A percentile compares a stretch with the other conserved stretches of the same genome.
Evolutionary conservation across 2,797 vertebrate genomes (phyloP).

Genomic region (Arctocebus calabarensis): DNA sequence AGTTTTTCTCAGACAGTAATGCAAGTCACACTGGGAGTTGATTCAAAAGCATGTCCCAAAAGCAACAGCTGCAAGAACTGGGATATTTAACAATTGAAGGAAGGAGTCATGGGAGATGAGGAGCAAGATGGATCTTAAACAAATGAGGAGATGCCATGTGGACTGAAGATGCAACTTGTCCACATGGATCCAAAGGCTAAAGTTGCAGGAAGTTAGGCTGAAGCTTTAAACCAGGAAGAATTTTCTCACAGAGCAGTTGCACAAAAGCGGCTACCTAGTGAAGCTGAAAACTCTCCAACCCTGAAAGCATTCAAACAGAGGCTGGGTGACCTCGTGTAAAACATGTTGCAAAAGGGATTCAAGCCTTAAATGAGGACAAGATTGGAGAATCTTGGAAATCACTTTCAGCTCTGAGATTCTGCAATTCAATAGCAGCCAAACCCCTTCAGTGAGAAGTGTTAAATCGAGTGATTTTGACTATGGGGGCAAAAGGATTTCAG

Average conservation of each 20-base stretch:
- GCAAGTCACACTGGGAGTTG: slow-evolving; percentile 20
- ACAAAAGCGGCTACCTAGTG: slow-evolving; percentile 6
- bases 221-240: background rate
- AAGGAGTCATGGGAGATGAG: background rate
- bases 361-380: slow-evolving; percentile 1
- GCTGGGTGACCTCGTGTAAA: slow-evolving; percentile 28
- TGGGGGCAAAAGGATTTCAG: slow-evolving; percentile 74
- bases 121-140: background rate
- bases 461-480: slow-evolving; percentile 67
- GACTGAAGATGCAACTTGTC: slow-evolving; percentile 28
- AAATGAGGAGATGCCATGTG: slow-evolving; percentile 30
- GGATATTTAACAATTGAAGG: slow-evolving; percentile 57
- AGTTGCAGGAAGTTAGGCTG: background rate
- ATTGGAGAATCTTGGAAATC: slow-evolving; percentile 50
- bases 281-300: background rate
- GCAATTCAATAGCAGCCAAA: slow-evolving; percentile 45
- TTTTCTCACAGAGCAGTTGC: slow-evolving; percentile 38
- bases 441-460: slow-evolving; percentile 70
- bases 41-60: slow-evolving; percentile 57
- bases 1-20: slow-evolving; percentile 38
- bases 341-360: background rate
- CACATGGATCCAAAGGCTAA: background rate
- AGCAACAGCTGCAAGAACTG: slow-evolving; percentile 67
- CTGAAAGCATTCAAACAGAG: slow-evolving; percentile 14
- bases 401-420: slow-evolving; percentile 59